Evolutionary conservation across 2,888 invertebrate species (phyloP).

Genomic region (Malthinus flaveolus): DNA sequence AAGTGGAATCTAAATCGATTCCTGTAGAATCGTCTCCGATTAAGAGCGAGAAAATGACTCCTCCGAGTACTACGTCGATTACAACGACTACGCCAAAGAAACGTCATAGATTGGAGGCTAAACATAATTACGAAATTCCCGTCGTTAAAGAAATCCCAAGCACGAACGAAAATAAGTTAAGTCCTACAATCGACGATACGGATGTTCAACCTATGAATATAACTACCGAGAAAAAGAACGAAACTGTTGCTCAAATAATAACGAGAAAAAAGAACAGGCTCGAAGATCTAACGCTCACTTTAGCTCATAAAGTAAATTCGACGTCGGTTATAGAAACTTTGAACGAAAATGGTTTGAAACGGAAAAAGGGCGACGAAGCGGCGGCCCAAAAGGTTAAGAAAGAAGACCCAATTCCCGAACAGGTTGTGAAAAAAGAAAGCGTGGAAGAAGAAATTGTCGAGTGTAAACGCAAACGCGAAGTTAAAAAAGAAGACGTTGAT

Average conservation of each 20-base stretch:
- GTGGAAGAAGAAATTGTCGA: neutral
- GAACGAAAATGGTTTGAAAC: constrained; percentile 7
- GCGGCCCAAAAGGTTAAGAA: neutral
- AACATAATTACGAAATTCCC: constrained; percentile 49
- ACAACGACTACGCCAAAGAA: constrained; percentile 73
- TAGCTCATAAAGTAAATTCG: constrained; percentile 63
- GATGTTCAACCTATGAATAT: constrained; percentile 25
- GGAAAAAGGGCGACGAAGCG: neutral
- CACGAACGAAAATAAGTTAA: constrained; percentile 42
- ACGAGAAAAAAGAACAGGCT: constrained; percentile 66
- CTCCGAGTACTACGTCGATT: constrained; percentile 30
- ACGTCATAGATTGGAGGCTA: constrained; percentile 67
- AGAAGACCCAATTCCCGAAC: neutral
- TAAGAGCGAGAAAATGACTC: constrained; percentile 36
- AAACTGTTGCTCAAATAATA: constrained; percentile 55
- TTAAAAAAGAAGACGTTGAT: neutral
- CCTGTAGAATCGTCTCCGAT: constrained; percentile 4
- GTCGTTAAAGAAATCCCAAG: constrained; percentile 28
- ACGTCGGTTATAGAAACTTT: neutral
- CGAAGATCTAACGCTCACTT: constrained; percentile 63
- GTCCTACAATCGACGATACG: neutral
- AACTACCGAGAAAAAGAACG: constrained; percentile 39
- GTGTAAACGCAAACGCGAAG: neutral
- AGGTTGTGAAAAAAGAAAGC: neutral
- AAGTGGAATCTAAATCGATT: constrained; percentile 46